Evolutionary conservation across 2,113 vertebrate species (phyloP).

Genomic region (Myotis lucifugus): DNA sequence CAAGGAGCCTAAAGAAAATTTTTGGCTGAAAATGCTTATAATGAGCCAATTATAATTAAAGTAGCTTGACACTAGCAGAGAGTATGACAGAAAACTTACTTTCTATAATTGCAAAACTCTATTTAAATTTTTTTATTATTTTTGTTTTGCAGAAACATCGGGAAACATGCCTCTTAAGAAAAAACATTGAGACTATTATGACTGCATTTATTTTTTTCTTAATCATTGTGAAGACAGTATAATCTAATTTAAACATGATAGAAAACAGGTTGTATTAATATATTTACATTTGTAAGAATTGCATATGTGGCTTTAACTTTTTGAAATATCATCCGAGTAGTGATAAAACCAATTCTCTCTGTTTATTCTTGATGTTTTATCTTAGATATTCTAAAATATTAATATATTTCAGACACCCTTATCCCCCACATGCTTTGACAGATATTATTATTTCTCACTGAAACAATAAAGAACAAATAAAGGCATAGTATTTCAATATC

Average conservation of each 20-base stretch:
- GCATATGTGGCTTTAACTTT: not conserved
- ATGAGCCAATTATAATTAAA: conserved; percentile 37
- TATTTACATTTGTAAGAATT: not conserved
- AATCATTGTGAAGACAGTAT: not conserved
- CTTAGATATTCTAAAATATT: not conserved
- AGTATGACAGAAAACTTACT: conserved; percentile 18
- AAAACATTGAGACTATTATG: not conserved
- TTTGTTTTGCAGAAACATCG: not conserved
- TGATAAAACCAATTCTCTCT: not conserved
- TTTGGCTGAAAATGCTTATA: conserved; percentile 19
- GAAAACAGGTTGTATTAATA: not conserved
- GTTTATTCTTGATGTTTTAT: not conserved
- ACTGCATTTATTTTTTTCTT: not conserved
- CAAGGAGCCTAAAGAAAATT: not conserved
- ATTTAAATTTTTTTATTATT: not conserved
- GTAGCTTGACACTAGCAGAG: not conserved
- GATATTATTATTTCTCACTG: not conserved
- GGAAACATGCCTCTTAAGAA: not conserved
- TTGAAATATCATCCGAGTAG: not conserved
- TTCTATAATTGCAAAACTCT: not conserved
- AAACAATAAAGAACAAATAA: not conserved
- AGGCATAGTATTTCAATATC: not conserved
- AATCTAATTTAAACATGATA: not conserved
- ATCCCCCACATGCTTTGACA: not conserved
- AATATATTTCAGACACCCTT: not conserved